These are phyloP conservation scores for Dione vanillae DNA, from an alignment of 2,888 invertebrate genomes.

Conservation along the genomic window DNA sequence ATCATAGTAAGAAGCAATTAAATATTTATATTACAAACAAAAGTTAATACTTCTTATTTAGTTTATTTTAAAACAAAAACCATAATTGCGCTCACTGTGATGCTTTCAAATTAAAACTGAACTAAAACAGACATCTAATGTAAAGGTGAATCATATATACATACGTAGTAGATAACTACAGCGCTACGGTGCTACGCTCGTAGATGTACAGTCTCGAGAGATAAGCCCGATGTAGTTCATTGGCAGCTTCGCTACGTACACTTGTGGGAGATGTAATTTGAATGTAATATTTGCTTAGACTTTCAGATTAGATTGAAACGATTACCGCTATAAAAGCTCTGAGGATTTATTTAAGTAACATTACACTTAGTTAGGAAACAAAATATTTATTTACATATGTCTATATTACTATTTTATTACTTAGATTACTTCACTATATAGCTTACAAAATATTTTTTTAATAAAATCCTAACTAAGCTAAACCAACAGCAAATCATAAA, in stretches of 20 bases:
- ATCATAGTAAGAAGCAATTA: too few species aligned
- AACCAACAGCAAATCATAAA: slow-evolving; percentile 2
- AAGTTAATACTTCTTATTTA: too few species aligned
- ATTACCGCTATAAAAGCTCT: neutral
- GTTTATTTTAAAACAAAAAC: neutral
- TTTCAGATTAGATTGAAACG: neutral
- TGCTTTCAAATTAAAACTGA: neutral
- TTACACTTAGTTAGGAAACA: too few species aligned
- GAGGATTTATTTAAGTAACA: neutral
- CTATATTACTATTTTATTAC: too few species aligned
- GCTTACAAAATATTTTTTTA: neutral
- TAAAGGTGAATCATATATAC: neutral
- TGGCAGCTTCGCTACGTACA: slow-evolving; percentile 34
- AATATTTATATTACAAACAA: too few species aligned
- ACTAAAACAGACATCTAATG: slow-evolving; percentile 15
- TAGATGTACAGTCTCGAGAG: slow-evolving; percentile 18
- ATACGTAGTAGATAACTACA: neutral
- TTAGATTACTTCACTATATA: neutral
- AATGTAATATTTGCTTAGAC: neutral
- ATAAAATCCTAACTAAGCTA: too few species aligned
- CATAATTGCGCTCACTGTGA: neutral
- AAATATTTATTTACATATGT: too few species aligned
- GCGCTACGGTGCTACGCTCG: slow-evolving; percentile 28
- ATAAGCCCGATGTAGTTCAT: slow-evolving; percentile 29
- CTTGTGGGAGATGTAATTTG: slow-evolving; percentile 5